Evolutionary conservation across 2,113 vertebrate species (phyloP).

Genomic region (Hippocampus mohnikei): DNA sequence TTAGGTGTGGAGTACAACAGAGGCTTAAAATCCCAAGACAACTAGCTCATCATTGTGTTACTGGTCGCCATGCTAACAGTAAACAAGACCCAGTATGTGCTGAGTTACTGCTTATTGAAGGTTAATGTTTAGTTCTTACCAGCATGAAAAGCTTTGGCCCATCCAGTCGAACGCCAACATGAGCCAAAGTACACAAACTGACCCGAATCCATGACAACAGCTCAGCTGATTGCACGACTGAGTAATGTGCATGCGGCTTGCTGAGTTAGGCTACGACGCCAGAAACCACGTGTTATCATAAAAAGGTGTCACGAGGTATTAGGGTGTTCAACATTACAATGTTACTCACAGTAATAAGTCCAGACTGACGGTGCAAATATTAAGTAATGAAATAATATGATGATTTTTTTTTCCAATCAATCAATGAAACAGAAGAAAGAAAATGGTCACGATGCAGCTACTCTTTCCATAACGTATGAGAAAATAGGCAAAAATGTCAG

Average conservation of each 20-base stretch:
- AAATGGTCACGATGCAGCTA: too few species aligned
- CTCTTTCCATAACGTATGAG: too few species aligned
- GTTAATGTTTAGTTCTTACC: constrained; percentile 35
- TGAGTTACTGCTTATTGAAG: not conserved
- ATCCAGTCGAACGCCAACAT: not conserved
- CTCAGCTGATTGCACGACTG: not conserved
- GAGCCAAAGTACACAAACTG: constrained; percentile 23
- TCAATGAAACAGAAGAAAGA: too few species aligned
- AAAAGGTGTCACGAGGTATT: not conserved
- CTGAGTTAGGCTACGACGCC: not conserved
- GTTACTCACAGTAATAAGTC: too few species aligned
- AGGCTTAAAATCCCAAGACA: constrained; percentile 1
- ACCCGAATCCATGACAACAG: not conserved
- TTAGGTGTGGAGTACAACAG: not conserved
- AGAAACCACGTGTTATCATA: not conserved
- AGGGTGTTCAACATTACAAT: not conserved
- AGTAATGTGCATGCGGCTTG: not conserved
- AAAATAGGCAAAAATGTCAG: too few species aligned
- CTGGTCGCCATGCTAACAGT: not conserved
- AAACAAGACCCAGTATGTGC: not conserved
- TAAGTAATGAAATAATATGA: not conserved
- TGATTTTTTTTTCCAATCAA: too few species aligned
- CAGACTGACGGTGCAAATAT: not conserved
- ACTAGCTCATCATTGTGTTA: not conserved
- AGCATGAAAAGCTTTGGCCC: constrained; percentile 20